These are phyloP conservation scores for Pachydiplax longipennis DNA, from an alignment of 2,888 invertebrate genomes.

Conservation along the genomic window DNA sequence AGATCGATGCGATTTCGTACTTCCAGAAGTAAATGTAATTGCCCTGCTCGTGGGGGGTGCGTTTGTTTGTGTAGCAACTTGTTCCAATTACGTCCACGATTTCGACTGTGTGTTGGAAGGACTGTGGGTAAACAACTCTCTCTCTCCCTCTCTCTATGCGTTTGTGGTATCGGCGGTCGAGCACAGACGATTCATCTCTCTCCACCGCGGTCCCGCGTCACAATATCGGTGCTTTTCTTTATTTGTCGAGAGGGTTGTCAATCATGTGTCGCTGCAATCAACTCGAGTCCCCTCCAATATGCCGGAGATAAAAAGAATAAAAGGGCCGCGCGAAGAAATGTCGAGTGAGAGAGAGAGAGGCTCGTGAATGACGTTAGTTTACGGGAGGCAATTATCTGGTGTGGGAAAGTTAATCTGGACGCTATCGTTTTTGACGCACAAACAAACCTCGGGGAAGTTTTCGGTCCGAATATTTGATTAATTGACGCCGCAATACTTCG, in stretches of 20 bases:
- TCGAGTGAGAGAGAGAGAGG: neutral
- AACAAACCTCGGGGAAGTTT: neutral
- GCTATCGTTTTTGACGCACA: constrained; percentile 26
- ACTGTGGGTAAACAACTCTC: constrained; percentile 1
- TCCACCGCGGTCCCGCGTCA: neutral
- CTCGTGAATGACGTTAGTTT: constrained; percentile 16
- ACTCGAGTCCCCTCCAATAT: neutral
- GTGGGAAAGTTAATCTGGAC: constrained; percentile 37
- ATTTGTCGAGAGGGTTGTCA: constrained; percentile 6
- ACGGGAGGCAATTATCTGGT: constrained; percentile 17
- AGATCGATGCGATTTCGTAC: neutral
- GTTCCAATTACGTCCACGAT: constrained; percentile 35
- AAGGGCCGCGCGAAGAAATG: neutral
- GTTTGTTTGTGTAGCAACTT: constrained; percentile 18
- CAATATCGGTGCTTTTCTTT: neutral
- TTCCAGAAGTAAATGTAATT: constrained; percentile 24
- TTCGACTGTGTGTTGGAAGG: neutral
- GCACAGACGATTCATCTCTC: neutral
- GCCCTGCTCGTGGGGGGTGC: neutral
- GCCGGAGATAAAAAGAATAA: neutral
- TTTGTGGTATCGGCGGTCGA: constrained; percentile 2
- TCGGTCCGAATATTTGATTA: constrained; percentile 11
- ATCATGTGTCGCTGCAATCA: constrained; percentile 26
- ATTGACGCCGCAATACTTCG: neutral
- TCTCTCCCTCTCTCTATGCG: neutral